Base-by-base conservation (phyloP, 2,888 invertebrate species). In the Hyles lineata region DNA sequence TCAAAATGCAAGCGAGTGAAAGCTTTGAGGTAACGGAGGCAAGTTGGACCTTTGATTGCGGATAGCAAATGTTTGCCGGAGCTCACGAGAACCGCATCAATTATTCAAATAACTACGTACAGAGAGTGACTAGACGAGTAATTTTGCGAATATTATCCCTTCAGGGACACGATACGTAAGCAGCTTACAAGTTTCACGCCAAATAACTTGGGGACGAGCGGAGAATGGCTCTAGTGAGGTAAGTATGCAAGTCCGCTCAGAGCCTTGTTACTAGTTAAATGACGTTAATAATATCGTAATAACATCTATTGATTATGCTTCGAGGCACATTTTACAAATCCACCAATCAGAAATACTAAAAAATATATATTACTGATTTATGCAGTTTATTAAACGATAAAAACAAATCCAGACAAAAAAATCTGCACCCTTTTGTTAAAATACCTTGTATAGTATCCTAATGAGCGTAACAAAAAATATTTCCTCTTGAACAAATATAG, bases 61-160 rank as follows among this genome's bases (percentile, higher is more conserved):
- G 87, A 89, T 89, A 83, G 90, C 92, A 92, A 93, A 93, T 90
- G 89, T 93, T 92, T 92, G 92, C 87, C 80, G 79, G 83, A 86
- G 89, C 89, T 89, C 89, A 89, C 88, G 86, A 85, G 89, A 85
- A 85, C 86, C 85, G 85, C 88, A 89, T 92, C 91, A 92, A 92
- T 92, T 92, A 93, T 93, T 93, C 91, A 92, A 92, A 92, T 92
- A 91, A 89, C 90, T 89, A 88, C 85, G 86, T 82, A 84, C 85
- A 87, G 86, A 85, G 84, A 83, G 78, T 87, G 89, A 85, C 85
- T 86, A 86, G 86, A 86, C 84, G 85, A 87, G 90, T 90, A 91
- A 92, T 92, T 92, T 90, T 85, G 86, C 81, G 90, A 90, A 91
- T 90, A 92, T 91, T 90, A 87, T 86, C 85, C 84, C 81, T 80